phyloP scores from a whole-genome alignment of 1,140 invertebrate species.

The Thaumetopoea pityocampa region DNA sequence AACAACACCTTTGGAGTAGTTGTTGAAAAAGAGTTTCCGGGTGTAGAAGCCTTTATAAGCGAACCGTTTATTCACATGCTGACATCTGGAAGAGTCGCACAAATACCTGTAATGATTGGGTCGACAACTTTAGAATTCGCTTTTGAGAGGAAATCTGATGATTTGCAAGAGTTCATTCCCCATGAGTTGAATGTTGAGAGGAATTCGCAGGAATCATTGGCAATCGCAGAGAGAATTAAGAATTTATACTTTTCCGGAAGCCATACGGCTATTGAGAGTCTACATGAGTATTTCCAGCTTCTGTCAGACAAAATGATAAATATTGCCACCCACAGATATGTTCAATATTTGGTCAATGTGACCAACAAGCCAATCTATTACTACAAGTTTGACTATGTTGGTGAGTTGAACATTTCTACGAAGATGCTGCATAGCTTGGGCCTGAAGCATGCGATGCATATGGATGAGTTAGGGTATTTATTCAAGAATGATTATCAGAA shows the following conservation, averaged over 20 bases:
- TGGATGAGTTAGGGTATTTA: constrained; percentile 67
- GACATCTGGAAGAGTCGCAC: constrained; percentile 46
- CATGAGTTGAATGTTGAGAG: constrained; percentile 44
- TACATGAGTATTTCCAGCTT: constrained; percentile 47
- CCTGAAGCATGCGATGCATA: constrained; percentile 44
- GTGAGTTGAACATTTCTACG: constrained; percentile 51
- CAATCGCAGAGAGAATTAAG: constrained; percentile 49
- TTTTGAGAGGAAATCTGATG: constrained; percentile 33
- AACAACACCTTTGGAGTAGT: constrained; percentile 38
- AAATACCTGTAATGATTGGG: constrained; percentile 63
- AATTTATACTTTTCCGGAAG: constrained; percentile 53
- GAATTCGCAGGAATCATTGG: constrained; percentile 43
- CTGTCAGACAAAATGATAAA: constrained; percentile 54
- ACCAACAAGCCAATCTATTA: constrained; percentile 64
- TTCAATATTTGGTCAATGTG: constrained; percentile 45
- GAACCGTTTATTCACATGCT: constrained; percentile 48
- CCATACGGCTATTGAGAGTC: constrained; percentile 30
- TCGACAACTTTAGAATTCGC: constrained; percentile 45
- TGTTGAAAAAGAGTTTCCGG: constrained; percentile 60
- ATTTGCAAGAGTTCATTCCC: constrained; percentile 58
- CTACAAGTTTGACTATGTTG: constrained; percentile 68
- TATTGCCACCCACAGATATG: constrained; percentile 48
- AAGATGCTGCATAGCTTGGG: constrained; percentile 28
- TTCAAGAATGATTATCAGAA: constrained; percentile 50
- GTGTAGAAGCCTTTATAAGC: constrained; percentile 49